A percentile compares a stretch with the other conserved stretches of the same genome.
Conservation (phyloP, 2,888 invertebrate species). For the Drosophila anomalata region DNA sequence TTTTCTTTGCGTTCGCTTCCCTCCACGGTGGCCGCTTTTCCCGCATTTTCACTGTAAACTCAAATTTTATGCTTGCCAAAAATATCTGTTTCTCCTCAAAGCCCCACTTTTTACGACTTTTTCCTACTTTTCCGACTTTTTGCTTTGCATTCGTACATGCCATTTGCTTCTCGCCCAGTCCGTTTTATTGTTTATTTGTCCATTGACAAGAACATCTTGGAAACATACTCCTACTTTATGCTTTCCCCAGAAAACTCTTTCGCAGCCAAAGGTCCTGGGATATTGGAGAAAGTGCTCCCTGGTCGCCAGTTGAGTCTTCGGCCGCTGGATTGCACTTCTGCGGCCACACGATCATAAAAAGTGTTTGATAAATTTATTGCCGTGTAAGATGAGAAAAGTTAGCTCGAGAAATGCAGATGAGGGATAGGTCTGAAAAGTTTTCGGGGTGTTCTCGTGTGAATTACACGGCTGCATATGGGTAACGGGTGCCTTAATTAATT, state of each 20-base stretch:
- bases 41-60: conserved; percentile 29
- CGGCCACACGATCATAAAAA: conserved; percentile 66
- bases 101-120: conserved; percentile 57
- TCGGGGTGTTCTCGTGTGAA: conserved; percentile 13
- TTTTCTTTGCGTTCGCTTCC: conserved; percentile 10
- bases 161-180: conserved; percentile 40
- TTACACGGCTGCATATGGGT: conserved; percentile 4
- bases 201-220: conserved; percentile 45
- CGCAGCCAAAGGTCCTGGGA: not conserved
- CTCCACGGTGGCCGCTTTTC: conserved; percentile 8
- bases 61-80: conserved; percentile 38
- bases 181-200: conserved; percentile 52
- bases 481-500: conserved; percentile 20
- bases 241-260: conserved; percentile 1
- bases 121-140: conserved; percentile 53
- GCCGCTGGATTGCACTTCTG: conserved; percentile 54
- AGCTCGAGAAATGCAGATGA: conserved; percentile 16
- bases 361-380: conserved; percentile 30
- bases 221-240: conserved; percentile 18
- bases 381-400: conserved; percentile 7
- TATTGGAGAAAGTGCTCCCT: conserved; percentile 46
- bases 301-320: conserved; percentile 53
- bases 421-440: conserved; percentile 18
- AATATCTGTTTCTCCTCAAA: conserved; percentile 1
- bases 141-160: conserved; percentile 51